Base-by-base conservation (phyloP, 2,797 vertebrate species). In the Bovichtus variegatus region DNA sequence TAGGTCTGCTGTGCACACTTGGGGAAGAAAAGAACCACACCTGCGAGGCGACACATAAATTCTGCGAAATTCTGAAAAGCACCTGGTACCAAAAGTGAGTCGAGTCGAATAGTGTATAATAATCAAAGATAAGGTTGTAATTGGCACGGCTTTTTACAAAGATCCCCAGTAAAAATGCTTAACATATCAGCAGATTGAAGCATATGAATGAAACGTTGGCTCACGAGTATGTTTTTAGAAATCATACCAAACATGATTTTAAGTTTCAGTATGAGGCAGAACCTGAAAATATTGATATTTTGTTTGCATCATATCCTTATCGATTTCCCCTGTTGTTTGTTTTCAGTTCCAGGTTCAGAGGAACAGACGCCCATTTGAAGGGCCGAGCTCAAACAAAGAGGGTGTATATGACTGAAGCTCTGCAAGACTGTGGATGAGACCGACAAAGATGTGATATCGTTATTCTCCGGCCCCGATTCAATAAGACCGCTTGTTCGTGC, bases 281-380 rank as follows among this genome's bases (percentile, higher is more conserved):
- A 49, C 23, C 34, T 23, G 57, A 12, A 38, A 6, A 8, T 25
- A 15, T 9, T 49, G 8, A 18, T 47, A 7, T 7, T n/a, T 3
- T 61, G 4, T 46, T 9, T 55, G 21, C 9, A 1, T n/a, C 2
- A 1, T 11, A 5, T 74, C 5, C 43, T 16, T 18, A 5, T 36
- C 3, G 2, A 51, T 43, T 38, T 1, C 5, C 6, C 19, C 36
- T 38, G 40, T 41, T 47, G 4, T 80, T 44, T 77, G 71, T 67
- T 89, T 85, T 73, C 87, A 99, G 98, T 85, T 99, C 0, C 88
- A 93, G 0, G 92, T 97, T 87, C 94, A 92, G 78, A 92, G 69
- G 76, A 95, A 91, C 87, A 83, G 89, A 68, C 90, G 69, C 71
- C 62, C 68, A 4, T 73, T 87, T 0, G 19, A 60, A 16, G 80